Evolutionary conservation across 2,113 vertebrate genomes (phyloP), one percentile per base, ranked within the genome.

Genomic region (Struthio camelus): DNA sequence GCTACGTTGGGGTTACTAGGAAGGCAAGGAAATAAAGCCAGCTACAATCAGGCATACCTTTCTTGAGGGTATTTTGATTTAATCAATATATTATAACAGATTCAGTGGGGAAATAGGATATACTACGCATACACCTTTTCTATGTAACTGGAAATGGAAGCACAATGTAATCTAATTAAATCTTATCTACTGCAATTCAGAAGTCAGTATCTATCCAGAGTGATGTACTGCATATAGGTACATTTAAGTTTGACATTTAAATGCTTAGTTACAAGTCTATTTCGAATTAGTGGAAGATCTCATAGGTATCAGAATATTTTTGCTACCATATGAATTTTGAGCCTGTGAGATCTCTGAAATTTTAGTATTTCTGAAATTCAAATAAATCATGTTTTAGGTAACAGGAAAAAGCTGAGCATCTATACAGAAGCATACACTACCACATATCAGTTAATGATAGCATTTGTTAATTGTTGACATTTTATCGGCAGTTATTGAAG

Each of bases 31-130:
- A 27, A 13, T 34, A 69, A 91, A 94, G 27, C 13, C 32, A 25
- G 17, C 40, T 78, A 69, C 32, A 93, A 87, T 48, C 24, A 61
- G 72, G 8, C 2, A 40, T 4, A 56, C 32, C 56, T 93, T 93
- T 94, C 85, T 77, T 87, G 75, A 96, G 71, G 85, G 91, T 87
- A 94, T 89, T 67, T 34, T 76, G 80, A 24, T 58, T 42, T 56
- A 89, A 70, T 11, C 13, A 85, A 67, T 18, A 5, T 62, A 48
- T 36, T 66, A 16, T 10, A 92, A 80, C 16, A 80, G 34, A 80
- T 15, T 75, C 8, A 30, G 2, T 10, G 9, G 6, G 7, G 8
- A 10, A 22, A 61, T 77, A 54, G 9, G 14, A 81, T 16, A 51
- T 2, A 42, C 15, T 56, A 87, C 62, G 67, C 14, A 64, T 10